Base-by-base conservation (phyloP, 2,113 vertebrate genomes). In the Probosciger aterrimus region DNA sequence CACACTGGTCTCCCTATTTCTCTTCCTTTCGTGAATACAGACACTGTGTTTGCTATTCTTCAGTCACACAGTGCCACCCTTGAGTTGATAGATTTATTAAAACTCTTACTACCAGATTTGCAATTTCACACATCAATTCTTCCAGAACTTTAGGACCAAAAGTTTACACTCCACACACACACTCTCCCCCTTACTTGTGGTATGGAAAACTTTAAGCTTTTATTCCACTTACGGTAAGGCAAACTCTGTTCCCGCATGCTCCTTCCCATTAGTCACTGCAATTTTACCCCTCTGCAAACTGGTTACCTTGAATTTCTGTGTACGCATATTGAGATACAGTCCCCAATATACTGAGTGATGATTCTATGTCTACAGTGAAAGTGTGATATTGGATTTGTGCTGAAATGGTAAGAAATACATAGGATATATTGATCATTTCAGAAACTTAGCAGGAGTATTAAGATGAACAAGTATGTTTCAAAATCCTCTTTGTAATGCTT, bases 51-150 rank as follows among this genome's bases (percentile, higher is more conserved):
- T 87, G 74, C 89, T 89, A 37, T 82, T 93, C 91, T 87, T 93
- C 95, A 95, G 94, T 95, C 89, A 95, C 94, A 94, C 78, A 91
- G 95, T 97, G 96, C 93, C 96, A 96, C 96, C 95, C 95, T 87
- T 85, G 96, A 97, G 81, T 85, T 96, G 89, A 95, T 89, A 95
- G 95, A 95, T 97, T 95, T 96, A 97, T 97, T 97, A 96, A 97
- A 96, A 69, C 81, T 87, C 91, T 95, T 95, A 95, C 81, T 86
- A 96, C 93, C 94, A 97, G 95, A 96, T 97, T 97, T 95, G 95
- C 94, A 97, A 97, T 97, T 97, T 97, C 96, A 95, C 96, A 97
- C 96, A 95, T 95, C 84, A 92, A 44, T 97, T 96, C 94, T 89
- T 95, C 91, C 86, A 97, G 81, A 96, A 97, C 89, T 97, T 92